These are phyloP conservation scores for Amphibalanus amphitrite DNA, from an alignment of 1,140 invertebrate species.

Conservation along the genomic window DNA sequence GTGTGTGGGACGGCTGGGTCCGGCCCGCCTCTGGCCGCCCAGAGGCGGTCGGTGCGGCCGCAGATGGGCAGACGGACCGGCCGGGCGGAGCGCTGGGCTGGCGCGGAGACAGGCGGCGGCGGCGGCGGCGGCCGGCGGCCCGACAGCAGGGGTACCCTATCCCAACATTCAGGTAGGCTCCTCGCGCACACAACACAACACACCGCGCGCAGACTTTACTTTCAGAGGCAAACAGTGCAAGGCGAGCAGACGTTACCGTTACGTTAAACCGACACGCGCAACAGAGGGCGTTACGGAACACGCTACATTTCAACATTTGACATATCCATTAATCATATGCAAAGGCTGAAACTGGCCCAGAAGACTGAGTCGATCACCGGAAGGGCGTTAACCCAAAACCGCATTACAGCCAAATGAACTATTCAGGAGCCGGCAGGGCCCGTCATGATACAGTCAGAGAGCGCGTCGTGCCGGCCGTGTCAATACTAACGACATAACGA, in stretches of 20 bases:
- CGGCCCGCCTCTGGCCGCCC: background rate
- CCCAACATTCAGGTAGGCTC: constrained; percentile 77
- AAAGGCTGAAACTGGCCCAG: background rate
- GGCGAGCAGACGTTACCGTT: background rate
- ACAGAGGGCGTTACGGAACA: background rate
- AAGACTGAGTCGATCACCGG: background rate
- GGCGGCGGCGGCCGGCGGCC: constrained; percentile 1
- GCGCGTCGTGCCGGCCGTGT: too few relatives aligned
- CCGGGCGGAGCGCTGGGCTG: background rate
- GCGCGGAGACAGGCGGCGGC: background rate
- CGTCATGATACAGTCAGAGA: too few relatives aligned
- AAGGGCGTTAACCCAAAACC: background rate
- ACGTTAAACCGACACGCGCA: background rate
- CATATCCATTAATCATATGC: background rate
- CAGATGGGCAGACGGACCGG: background rate
- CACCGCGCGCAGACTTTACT: background rate
- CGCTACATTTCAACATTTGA: background rate
- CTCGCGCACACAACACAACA: background rate
- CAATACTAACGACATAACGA: background rate
- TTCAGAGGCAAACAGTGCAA: background rate
- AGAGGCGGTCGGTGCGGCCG: background rate
- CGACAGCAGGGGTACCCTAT: constrained; percentile 79
- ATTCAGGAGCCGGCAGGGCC: background rate
- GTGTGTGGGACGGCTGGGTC: background rate
- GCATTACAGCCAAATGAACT: background rate